Evolutionary conservation across 2,113 vertebrate species (phyloP), one percentile per base, ranked within the genome.

Genomic region (Gallinago paraguaiae): DNA sequence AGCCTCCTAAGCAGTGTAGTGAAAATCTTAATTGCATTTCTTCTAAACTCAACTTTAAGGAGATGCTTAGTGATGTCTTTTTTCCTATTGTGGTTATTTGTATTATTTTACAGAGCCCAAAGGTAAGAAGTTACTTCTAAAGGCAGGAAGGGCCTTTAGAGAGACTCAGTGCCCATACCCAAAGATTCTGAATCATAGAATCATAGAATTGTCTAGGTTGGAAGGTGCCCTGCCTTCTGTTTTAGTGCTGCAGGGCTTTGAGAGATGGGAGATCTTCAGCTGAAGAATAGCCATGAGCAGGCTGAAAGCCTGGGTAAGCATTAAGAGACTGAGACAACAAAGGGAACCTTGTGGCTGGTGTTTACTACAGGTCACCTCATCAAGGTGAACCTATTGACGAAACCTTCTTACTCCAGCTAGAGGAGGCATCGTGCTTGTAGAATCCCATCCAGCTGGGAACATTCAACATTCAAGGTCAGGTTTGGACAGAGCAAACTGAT

Each of bases 141-240:
- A 54, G 13, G 22, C 13, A 45, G 17, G 10, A 60, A 17, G 8
- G 14, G 3, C 56, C 23, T 75, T 46, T 22, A 69, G n/a, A 82
- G 18, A 79, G 56, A 27, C 0, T 1, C 0, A 0, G 3, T 68
- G 13, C 13, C 22, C 30, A 9, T 30, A 10, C 17, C 17, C 45
- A 79, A 74, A 83, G 50, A 64, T 5, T 17, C 23, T 46, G 41
- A 39, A 39, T 39, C 11, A 39, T 39, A 39, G 39, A 39, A 39
- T 39, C 39, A 39, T 39, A 39, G 39, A 39, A 39, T 39, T 39
- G 39, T 39, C 39, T 39, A 39, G 39, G 39, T 39, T 39, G 39
- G 11, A 39, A 39, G 19, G 14, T 53, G 33, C 8, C 20, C 46
- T 43, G 31, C 43, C 27, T 48, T 37, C 48, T 50, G 2, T 74